phyloP scores from a whole-genome alignment of 2,113 vertebrate genomes.

The Ginglymostoma cirratum region DNA sequence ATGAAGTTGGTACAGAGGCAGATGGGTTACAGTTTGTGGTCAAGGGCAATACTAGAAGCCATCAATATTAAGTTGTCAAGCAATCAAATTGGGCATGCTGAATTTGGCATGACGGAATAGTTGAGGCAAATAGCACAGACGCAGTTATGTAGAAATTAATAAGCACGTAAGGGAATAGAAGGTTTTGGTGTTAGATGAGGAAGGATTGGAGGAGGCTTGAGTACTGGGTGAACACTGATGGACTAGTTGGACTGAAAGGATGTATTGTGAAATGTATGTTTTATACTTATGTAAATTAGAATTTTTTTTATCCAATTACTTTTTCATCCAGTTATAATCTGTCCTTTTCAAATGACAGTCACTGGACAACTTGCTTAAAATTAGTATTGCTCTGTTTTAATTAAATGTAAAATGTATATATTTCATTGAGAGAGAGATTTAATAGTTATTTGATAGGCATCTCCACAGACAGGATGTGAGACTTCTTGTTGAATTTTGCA shows the following conservation, averaged over 20 bases:
- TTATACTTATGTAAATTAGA: neutral
- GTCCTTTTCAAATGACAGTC: neutral
- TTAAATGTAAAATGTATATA: neutral
- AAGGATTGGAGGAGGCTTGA: neutral
- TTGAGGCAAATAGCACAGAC: neutral
- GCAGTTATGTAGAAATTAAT: neutral
- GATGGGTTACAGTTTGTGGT: too few species aligned
- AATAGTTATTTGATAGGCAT: slow-evolving; percentile 46
- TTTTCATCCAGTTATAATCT: neutral
- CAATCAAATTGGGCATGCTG: neutral
- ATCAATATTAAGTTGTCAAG: neutral
- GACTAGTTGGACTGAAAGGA: neutral
- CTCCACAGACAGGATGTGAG: slow-evolving; percentile 55
- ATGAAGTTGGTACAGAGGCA: too few species aligned
- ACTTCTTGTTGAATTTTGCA: slow-evolving; percentile 66
- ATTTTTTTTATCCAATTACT: neutral
- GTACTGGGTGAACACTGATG: neutral
- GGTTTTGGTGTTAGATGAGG: neutral
- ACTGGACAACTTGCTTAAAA: neutral
- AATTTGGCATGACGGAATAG: neutral
- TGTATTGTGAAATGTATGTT: neutral
- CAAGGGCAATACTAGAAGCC: too few species aligned
- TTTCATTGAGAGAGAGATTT: neutral
- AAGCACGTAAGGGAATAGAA: neutral
- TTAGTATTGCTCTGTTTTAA: neutral